Evolutionary conservation across 2,888 invertebrate genomes (phyloP).

Genomic region (Dryobotodes eremita): DNA sequence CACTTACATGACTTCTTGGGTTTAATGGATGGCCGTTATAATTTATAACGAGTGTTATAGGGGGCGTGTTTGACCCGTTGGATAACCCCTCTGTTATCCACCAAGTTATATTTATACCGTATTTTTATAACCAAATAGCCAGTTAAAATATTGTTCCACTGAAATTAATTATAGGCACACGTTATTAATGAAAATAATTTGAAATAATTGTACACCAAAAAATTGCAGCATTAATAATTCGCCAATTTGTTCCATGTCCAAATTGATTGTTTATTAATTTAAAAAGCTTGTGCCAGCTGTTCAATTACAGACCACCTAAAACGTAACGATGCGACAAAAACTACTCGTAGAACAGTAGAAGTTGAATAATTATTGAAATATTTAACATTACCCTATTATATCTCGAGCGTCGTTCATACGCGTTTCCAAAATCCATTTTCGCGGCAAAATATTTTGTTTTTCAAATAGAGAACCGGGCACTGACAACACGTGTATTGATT

Average conservation of each 20-base stretch:
- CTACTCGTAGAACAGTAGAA: background rate
- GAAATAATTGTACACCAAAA: background rate
- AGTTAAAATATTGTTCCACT: background rate
- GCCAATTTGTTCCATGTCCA: background rate
- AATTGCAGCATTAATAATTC: background rate
- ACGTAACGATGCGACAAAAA: slow-evolving; percentile 28
- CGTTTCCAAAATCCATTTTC: slow-evolving; percentile 90
- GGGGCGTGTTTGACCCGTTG: slow-evolving; percentile 29
- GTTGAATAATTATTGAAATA: slow-evolving; percentile 5
- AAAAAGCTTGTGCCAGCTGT: background rate
- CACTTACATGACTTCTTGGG: slow-evolving; percentile 46
- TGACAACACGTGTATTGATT: slow-evolving; percentile 81
- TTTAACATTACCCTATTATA: slow-evolving; percentile 89
- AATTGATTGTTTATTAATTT: slow-evolving; percentile 24
- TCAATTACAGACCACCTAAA: slow-evolving; percentile 8
- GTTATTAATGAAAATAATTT: background rate
- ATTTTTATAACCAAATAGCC: background rate
- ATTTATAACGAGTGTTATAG: slow-evolving; percentile 10
- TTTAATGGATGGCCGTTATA: slow-evolving; percentile 6
- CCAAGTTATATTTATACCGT: background rate
- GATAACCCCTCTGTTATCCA: slow-evolving; percentile 42
- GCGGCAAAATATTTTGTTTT: slow-evolving; percentile 47
- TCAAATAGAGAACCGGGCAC: slow-evolving; percentile 46
- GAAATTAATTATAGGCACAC: background rate
- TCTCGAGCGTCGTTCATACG: slow-evolving; percentile 90